Evolutionary conservation across 1,140 invertebrate genomes (phyloP).

Genomic region (Cryptotermes secundus): DNA sequence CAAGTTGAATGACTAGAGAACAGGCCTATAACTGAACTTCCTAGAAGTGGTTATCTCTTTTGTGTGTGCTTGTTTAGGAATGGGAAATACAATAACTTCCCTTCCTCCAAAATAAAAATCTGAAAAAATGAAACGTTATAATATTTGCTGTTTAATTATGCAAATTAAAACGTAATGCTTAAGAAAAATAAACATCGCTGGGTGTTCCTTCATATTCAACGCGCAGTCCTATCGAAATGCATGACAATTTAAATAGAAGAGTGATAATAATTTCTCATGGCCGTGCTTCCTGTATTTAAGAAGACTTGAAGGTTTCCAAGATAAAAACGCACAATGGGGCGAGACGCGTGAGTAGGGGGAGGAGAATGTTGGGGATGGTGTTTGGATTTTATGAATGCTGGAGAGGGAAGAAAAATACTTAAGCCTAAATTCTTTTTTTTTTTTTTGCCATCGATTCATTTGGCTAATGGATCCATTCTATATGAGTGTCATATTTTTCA

Average conservation of each 20-base stretch:
- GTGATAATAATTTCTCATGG: background rate
- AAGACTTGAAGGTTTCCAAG: background rate
- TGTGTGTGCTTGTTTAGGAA: too few relatives aligned
- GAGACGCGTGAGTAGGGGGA: background rate
- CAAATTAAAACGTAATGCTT: too few relatives aligned
- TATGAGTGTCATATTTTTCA: background rate
- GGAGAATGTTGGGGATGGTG: background rate
- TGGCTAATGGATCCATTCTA: slow-evolving; percentile 11
- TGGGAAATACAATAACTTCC: too few relatives aligned
- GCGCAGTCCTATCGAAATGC: background rate
- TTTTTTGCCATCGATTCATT: slow-evolving; percentile 11
- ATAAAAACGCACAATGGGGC: background rate
- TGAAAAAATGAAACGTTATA: too few relatives aligned
- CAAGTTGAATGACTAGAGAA: too few relatives aligned
- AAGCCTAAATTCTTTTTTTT: background rate
- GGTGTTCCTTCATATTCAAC: too few relatives aligned
- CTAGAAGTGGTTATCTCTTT: too few relatives aligned
- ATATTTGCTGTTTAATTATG: too few relatives aligned
- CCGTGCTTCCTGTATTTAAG: background rate
- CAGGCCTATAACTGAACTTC: too few relatives aligned
- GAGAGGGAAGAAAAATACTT: slow-evolving; percentile 6
- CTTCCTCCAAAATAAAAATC: too few relatives aligned
- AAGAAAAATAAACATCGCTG: too few relatives aligned
- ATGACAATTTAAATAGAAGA: background rate
- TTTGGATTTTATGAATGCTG: slow-evolving; percentile 7